These are phyloP conservation scores for Urocynchramus pylzowi DNA, from an alignment of 2,113 vertebrate species.

Conservation along the genomic window DNA sequence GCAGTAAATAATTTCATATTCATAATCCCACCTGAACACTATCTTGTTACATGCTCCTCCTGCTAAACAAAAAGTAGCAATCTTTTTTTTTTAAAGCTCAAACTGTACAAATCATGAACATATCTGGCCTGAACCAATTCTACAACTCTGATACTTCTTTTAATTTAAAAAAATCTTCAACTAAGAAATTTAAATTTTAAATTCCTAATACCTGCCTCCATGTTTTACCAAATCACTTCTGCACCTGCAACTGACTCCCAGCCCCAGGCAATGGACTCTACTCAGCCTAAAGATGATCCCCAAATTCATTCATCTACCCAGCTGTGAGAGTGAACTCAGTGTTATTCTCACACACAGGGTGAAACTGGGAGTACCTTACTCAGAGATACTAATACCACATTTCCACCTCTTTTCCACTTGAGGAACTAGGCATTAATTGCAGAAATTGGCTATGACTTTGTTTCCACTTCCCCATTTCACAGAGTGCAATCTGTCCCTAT, in stretches of 20 bases:
- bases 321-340: fast-evolving
- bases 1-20: neutral
- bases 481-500: neutral
- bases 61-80: neutral
- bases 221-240: neutral
- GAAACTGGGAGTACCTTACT: neutral
- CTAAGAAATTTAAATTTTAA: neutral
- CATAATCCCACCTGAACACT: neutral
- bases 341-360: neutral
- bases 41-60: neutral
- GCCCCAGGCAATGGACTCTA: neutral
- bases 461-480: neutral
- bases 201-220: neutral
- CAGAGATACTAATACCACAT: neutral
- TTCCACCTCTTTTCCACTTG: neutral
- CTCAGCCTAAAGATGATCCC: neutral
- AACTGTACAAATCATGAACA: neutral
- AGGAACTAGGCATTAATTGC: neutral
- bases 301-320: neutral
- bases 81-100: neutral
- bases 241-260: neutral
- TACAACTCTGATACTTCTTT: neutral
- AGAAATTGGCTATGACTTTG: neutral
- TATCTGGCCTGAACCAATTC: neutral
- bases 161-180: neutral